A percentile compares a stretch with the other conserved stretches of the same genome.
Conservation (phyloP, 2,797 vertebrate genomes). For the Lepidocolaptes lacrymiger region DNA sequence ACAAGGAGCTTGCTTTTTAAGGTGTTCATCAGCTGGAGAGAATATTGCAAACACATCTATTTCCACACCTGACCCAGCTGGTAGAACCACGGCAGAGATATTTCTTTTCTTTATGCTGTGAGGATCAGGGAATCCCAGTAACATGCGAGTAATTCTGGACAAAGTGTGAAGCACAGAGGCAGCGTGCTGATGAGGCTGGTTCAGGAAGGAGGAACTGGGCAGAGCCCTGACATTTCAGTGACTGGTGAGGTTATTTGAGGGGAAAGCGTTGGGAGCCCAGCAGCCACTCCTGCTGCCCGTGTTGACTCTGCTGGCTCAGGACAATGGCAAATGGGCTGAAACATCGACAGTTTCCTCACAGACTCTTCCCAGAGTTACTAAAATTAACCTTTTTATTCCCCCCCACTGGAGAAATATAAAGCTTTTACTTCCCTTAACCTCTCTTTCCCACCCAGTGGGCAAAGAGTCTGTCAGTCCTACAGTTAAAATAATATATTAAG, state of each 20-base stretch:
- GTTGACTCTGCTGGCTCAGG: constrained; percentile 5
- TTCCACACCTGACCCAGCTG: background rate
- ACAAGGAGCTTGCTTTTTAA: background rate
- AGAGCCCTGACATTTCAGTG: constrained; percentile 35
- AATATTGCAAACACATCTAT: background rate
- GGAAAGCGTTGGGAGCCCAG: background rate
- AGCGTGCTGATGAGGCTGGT: background rate
- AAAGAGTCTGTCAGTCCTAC: constrained; percentile 50
- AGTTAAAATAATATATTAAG: constrained; percentile 66
- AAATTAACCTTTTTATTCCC: constrained; percentile 71
- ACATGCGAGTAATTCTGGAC: background rate
- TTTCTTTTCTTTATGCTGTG: background rate
- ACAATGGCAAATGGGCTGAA: constrained; percentile 41
- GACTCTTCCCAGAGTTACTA: constrained; percentile 63
- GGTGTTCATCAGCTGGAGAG: background rate
- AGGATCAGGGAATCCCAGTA: background rate
- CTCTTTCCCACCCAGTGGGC: constrained; percentile 51
- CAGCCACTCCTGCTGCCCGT: background rate
- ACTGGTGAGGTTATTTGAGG: constrained; percentile 61
- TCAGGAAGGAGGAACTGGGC: constrained; percentile 9
- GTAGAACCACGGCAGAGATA: background rate
- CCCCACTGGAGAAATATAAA: constrained; percentile 52
- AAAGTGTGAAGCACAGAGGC: background rate
- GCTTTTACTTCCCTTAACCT: constrained; percentile 41
- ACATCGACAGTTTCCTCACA: constrained; percentile 3